Percentiles rank a stretch among this genome's conserved stretches.
These are phyloP conservation scores for Megatriorchis doriae DNA, from an alignment of 2,113 vertebrate genomes.

Conservation along the genomic window DNA sequence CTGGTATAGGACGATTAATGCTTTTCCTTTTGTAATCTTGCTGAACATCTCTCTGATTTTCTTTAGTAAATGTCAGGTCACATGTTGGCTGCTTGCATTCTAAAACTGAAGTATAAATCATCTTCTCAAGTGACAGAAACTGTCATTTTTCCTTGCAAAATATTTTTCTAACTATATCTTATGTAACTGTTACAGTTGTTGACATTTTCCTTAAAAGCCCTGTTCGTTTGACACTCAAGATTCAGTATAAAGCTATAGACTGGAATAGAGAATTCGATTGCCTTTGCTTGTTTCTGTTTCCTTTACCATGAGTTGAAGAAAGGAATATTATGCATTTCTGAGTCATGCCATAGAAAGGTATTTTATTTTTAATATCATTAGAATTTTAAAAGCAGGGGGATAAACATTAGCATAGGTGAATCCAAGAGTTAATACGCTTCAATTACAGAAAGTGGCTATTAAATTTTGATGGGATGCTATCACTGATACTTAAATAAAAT, in stretches of 20 bases:
- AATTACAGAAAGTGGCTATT: constrained; percentile 6
- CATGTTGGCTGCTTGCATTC: constrained; percentile 16
- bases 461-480: constrained; percentile 30
- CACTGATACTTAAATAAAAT: constrained; percentile 25
- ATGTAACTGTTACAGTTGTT: constrained; percentile 48
- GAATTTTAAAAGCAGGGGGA: constrained; percentile 38
- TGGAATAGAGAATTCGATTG: not conserved
- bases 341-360: constrained; percentile 6
- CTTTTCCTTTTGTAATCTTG: constrained; percentile 4
- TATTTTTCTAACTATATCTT: constrained; percentile 54
- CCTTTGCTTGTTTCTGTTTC: not conserved
- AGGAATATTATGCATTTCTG: constrained; percentile 21
- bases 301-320: not conserved
- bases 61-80: constrained; percentile 42
- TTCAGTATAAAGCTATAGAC: not conserved
- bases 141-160: constrained; percentile 52
- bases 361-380: constrained; percentile 53
- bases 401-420: constrained; percentile 6
- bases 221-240: constrained; percentile 12
- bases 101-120: constrained; percentile 36
- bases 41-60: constrained; percentile 25
- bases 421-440: constrained; percentile 1
- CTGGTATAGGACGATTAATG: not conserved
- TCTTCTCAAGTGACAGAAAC: constrained; percentile 39
- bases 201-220: constrained; percentile 39